phyloP scores from a whole-genome alignment of 2,888 invertebrate species.

The Embidobia sp. region DNA sequence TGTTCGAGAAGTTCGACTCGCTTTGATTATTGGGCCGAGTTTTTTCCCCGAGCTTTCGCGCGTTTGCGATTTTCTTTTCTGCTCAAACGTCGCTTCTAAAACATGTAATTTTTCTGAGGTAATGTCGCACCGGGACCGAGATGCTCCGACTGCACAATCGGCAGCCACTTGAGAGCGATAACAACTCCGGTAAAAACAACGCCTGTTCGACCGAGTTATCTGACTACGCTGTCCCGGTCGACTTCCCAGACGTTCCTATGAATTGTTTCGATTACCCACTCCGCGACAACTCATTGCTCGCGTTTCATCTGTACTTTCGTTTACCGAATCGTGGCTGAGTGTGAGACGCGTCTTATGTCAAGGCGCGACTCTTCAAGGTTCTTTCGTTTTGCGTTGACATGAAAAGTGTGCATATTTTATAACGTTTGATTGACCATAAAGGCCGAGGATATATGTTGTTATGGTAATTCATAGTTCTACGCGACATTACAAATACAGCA shows the following conservation, averaged over 20 bases:
- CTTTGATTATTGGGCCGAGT: conserved; percentile 15
- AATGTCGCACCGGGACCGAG: conserved; percentile 43
- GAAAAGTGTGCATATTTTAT: conserved; percentile 34
- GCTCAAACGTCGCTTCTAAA: conserved; percentile 64
- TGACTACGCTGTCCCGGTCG: conserved; percentile 32
- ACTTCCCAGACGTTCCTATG: conserved; percentile 50
- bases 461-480: conserved; percentile 46
- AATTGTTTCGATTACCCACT: conserved; percentile 41
- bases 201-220: neutral
- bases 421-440: conserved; percentile 26
- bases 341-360: too few relatives aligned
- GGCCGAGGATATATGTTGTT: conserved; percentile 48
- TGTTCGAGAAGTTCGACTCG: conserved; percentile 18
- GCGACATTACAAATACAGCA: conserved; percentile 34
- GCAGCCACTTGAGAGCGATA: neutral
- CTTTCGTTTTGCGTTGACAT: too few relatives aligned
- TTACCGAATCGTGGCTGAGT: conserved; percentile 19
- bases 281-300: conserved; percentile 34
- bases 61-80: conserved; percentile 61
- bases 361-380: too few relatives aligned
- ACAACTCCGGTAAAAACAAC: conserved; percentile 1
- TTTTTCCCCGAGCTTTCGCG: conserved; percentile 30
- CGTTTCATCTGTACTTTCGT: conserved; percentile 35
- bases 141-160: neutral
- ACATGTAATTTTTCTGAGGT: conserved; percentile 55